Conservation (phyloP, 2,113 vertebrate species). For the Ceyx margarethae region DNA sequence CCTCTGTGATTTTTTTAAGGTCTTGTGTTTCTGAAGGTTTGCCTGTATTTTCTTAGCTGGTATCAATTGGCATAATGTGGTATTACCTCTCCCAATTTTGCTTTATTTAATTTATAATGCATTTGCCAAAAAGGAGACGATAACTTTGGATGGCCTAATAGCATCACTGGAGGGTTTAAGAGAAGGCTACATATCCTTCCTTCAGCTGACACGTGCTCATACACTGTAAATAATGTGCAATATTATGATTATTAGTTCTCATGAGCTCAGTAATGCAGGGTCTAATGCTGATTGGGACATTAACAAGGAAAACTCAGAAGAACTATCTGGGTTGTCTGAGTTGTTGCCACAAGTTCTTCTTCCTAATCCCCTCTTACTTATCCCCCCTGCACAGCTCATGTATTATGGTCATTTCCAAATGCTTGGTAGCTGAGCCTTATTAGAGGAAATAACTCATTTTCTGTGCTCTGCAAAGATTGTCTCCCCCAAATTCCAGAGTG, state of each 20-base stretch:
- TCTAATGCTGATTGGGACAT: not conserved
- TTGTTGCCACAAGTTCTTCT: not conserved
- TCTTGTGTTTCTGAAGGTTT: not conserved
- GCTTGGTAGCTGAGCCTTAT: not conserved
- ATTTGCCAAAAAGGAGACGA: not conserved
- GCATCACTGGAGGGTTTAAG: not conserved
- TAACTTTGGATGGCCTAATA: not conserved
- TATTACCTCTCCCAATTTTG: not conserved
- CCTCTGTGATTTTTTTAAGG: not conserved
- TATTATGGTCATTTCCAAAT: not conserved
- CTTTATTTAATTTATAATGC: not conserved
- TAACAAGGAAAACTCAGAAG: not conserved
- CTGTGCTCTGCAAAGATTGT: not conserved
- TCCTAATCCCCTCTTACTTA: not conserved
- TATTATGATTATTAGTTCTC: not conserved
- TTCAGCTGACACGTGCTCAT: not conserved
- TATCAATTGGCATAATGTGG: not conserved
- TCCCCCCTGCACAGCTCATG: not conserved
- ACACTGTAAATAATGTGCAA: not conserved
- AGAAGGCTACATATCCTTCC: not conserved
- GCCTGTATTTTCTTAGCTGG: not conserved
- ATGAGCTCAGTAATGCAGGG: not conserved
- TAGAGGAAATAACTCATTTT: not conserved
- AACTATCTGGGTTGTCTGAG: not conserved
- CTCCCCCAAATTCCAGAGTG: not conserved